Evolutionary conservation across 2,113 vertebrate genomes (phyloP).

Genomic region (Bambusicola thoracicus): DNA sequence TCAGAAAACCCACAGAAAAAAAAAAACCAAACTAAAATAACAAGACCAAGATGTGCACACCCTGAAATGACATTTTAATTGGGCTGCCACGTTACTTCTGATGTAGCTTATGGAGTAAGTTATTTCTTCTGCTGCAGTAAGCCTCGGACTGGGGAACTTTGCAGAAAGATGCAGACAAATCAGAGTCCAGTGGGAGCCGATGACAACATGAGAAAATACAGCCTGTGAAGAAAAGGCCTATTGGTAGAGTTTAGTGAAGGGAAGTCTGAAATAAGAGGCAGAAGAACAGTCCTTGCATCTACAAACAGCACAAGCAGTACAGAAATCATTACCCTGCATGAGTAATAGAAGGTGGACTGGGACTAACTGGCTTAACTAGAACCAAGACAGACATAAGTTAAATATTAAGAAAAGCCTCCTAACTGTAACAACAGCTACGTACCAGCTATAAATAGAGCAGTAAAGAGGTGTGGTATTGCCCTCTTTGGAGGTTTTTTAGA

Average conservation of each 20-base stretch:
- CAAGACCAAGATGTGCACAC: neutral
- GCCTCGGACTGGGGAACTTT: neutral
- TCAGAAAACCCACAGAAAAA: neutral
- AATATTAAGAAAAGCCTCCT: slow-evolving; percentile 40
- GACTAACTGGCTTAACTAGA: slow-evolving; percentile 13
- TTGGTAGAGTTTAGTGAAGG: neutral
- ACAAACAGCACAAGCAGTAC: neutral
- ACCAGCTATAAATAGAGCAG: slow-evolving; percentile 22
- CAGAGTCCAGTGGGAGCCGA: neutral
- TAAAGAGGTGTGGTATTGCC: slow-evolving; percentile 34
- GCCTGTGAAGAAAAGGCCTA: neutral
- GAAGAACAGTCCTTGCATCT: neutral
- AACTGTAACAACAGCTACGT: neutral
- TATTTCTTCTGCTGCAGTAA: neutral
- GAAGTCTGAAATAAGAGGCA: neutral
- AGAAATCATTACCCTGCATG: neutral
- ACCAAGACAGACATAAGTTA: neutral
- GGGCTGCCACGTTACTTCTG: neutral
- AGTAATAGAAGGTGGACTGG: neutral
- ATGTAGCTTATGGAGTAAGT: neutral
- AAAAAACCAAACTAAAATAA: neutral
- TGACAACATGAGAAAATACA: neutral
- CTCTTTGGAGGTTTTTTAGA: neutral
- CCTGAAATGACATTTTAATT: slow-evolving; percentile 21
- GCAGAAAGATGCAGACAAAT: neutral